Percentiles rank a stretch among this genome's conserved stretches.
Evolutionary conservation across 2,888 invertebrate genomes (phyloP).

Genomic region (Sepioteuthis lessoniana): DNA sequence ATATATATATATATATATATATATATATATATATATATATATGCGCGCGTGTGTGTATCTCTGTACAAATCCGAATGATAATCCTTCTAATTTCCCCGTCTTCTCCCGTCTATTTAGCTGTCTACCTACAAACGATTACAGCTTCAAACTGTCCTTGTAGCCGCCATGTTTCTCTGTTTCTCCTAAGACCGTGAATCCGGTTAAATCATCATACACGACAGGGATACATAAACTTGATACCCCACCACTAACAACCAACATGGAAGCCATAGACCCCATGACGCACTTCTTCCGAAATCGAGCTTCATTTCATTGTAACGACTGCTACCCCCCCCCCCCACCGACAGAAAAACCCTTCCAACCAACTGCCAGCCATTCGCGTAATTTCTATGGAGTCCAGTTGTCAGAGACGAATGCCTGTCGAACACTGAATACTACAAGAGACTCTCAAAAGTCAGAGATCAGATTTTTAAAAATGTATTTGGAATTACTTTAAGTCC

Average conservation of each 20-base stretch:
- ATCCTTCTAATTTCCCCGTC: neutral
- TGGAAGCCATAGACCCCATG: conserved; percentile 21
- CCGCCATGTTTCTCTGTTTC: neutral
- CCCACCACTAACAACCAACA: neutral
- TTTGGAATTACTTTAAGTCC: no score
- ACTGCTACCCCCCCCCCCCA: neutral
- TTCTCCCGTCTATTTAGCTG: neutral
- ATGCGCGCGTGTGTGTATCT: neutral
- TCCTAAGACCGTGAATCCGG: neutral
- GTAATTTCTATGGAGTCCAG: neutral
- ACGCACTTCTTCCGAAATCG: neutral
- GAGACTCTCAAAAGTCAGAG: no score
- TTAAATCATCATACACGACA: neutral
- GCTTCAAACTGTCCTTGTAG: neutral
- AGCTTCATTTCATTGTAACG: neutral
- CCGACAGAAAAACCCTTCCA: neutral
- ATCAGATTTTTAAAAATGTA: no score
- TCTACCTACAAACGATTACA: neutral
- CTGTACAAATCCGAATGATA: neutral
- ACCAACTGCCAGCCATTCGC: neutral
- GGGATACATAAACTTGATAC: conserved; percentile 33
- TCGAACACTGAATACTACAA: no score
- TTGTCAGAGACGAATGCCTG: neutral
- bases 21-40: neutral
- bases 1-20: neutral